Evolutionary conservation across 2,797 vertebrate species (phyloP).

Genomic region (Anas acuta): DNA sequence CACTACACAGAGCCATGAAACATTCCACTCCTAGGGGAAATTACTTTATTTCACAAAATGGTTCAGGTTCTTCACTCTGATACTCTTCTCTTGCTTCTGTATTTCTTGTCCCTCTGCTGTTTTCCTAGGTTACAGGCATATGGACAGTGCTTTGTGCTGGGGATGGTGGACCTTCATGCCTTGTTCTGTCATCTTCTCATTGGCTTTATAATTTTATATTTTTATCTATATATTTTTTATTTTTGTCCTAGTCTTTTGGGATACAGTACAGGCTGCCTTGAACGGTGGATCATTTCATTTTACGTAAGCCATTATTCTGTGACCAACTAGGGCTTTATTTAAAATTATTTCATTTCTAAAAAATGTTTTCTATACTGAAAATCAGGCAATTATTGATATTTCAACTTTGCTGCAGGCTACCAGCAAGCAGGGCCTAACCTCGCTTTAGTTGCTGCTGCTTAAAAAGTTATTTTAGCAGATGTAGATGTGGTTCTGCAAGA

Average conservation of each 20-base stretch:
- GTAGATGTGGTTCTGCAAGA: not conserved
- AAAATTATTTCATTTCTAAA: not conserved
- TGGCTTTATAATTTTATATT: not conserved
- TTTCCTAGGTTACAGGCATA: not conserved
- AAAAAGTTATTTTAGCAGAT: not conserved
- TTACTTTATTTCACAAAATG: not conserved
- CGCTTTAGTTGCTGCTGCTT: not conserved
- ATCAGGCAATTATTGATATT: not conserved
- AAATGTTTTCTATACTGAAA: not conserved
- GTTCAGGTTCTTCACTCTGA: not conserved
- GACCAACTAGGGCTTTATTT: not conserved
- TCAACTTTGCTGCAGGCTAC: not conserved
- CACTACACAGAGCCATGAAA: not conserved
- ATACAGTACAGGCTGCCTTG: not conserved
- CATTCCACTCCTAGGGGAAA: constrained; percentile 11
- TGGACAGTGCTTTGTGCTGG: not conserved
- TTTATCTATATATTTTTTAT: too few species aligned
- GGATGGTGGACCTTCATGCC: not conserved
- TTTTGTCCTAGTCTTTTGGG: not conserved
- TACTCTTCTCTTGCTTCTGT: not conserved
- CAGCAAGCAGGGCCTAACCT: not conserved
- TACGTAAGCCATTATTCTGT: not conserved
- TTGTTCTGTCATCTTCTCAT: not conserved
- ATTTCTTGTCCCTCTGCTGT: not conserved
- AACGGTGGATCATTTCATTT: not conserved